phyloP scores from a whole-genome alignment of 2,888 invertebrate genomes.

The Stictocephala bisonia region DNA sequence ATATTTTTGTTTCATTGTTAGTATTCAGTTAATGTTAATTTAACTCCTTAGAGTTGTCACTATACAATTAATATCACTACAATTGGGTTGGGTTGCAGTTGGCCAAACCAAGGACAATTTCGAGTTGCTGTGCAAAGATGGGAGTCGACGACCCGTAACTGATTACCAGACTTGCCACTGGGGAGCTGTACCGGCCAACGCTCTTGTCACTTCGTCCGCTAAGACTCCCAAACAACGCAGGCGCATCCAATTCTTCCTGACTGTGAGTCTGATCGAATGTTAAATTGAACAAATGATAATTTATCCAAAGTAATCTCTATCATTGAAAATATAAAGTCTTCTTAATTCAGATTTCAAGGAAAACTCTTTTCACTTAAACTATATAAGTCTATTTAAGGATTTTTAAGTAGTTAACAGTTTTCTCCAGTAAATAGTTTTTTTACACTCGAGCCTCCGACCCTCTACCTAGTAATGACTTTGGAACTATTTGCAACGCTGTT shows the following conservation, averaged over 20 bases:
- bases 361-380: not conserved
- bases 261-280: too few species aligned
- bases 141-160: slow-evolving; percentile 74
- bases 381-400: too few species aligned
- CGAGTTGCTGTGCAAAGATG: slow-evolving; percentile 85
- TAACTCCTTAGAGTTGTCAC: too few species aligned
- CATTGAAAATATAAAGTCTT: not conserved
- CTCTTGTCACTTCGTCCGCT: slow-evolving; percentile 88
- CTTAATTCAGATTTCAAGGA: not conserved
- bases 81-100: not conserved
- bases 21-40: too few species aligned
- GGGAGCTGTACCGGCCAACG: slow-evolving; percentile 87
- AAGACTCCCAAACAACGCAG: slow-evolving; percentile 69
- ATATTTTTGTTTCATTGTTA: not conserved
- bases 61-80: too few species aligned
- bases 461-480: too few species aligned
- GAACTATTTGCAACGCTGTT: too few species aligned
- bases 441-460: too few species aligned
- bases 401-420: too few species aligned
- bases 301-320: not conserved
- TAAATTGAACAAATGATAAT: not conserved
- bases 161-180: slow-evolving; percentile 84
- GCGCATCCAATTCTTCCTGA: slow-evolving; percentile 64
- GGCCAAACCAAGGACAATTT: slow-evolving; percentile 65
- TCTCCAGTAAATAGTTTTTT: too few species aligned